Evolutionary conservation across 2,797 vertebrate genomes (phyloP), one percentile per base, ranked within the genome.

Genomic region (Platalea minor): DNA sequence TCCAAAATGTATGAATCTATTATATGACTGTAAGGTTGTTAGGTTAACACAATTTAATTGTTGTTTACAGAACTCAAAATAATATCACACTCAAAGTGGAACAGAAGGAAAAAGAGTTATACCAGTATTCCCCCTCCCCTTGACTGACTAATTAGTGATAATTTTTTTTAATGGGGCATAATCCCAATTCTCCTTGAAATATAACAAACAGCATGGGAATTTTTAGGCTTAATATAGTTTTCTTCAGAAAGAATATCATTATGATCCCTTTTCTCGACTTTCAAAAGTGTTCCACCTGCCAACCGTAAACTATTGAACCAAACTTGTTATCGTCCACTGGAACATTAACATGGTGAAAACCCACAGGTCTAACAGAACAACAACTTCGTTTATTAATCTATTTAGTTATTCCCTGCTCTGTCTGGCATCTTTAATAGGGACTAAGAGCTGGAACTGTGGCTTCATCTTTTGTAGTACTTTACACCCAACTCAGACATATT

Each of bases 401-500:
- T 64, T 73, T 23, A 85, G 67, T 50, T 91, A 92, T 94, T 92
- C 76, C 39, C 39, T 84, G 50, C 88, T 95, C 93, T 72, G 53
- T 88, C 61, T 75, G 72, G 56, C 54, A 72, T 33, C 88, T 91
- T 82, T 80, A 85, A 83, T 0, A 43, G 13, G 33, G 51, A 10
- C 33, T n/a, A 75, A 43, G 33, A 92, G 80, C 41, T 86, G 65
- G 77, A 84, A 86, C 31, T 0, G 1, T 39, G 18, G 46, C 26
- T 96, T 91, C 77, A 72, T 35, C 74, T 82, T 89, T 70, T 89
- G 61, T 68, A 50, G 72, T 13, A 65, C 26, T 85, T 88, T 41
- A 63, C 16, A 59, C 57, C 57, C 57, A 59, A 35, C 57, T 59
- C 57, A 10, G 21, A 59, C 23, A 24, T 59, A 35, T 24, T 35